phyloP scores from a whole-genome alignment of 2,797 vertebrate genomes.

The Limosa lapponica region DNA sequence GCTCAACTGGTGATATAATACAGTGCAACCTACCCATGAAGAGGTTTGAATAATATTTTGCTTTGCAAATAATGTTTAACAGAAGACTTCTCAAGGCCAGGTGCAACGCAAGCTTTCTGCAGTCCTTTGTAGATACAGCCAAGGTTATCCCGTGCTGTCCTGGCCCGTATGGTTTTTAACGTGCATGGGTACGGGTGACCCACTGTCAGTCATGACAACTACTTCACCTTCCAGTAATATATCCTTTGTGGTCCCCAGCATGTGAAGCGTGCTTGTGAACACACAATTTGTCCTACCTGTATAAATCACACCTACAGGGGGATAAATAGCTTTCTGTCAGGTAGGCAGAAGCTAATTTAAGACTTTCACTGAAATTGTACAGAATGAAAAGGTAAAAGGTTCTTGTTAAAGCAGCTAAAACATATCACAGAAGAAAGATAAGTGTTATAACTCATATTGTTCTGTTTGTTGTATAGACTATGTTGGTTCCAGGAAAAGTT shows the following conservation, averaged over 20 bases:
- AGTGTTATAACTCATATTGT: not conserved
- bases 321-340: constrained; percentile 24
- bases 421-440: not conserved
- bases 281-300: not conserved
- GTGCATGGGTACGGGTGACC: not conserved
- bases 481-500: not conserved
- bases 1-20: not conserved
- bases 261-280: not conserved
- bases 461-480: not conserved
- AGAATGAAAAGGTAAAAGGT: not conserved
- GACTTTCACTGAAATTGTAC: not conserved
- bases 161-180: not conserved
- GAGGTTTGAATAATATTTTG: not conserved
- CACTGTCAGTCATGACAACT: not conserved
- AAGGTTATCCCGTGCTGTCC: not conserved
- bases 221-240: not conserved
- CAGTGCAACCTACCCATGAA: not conserved
- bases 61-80: not conserved
- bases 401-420: not conserved
- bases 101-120: not conserved
- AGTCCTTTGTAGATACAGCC: not conserved
- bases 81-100: not conserved
- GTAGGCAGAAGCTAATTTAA: not conserved
- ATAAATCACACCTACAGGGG: not conserved
- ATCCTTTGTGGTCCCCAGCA: not conserved